These are phyloP conservation scores for Abrostola triplasia DNA, from an alignment of 2,888 invertebrate genomes.

Conservation along the genomic window DNA sequence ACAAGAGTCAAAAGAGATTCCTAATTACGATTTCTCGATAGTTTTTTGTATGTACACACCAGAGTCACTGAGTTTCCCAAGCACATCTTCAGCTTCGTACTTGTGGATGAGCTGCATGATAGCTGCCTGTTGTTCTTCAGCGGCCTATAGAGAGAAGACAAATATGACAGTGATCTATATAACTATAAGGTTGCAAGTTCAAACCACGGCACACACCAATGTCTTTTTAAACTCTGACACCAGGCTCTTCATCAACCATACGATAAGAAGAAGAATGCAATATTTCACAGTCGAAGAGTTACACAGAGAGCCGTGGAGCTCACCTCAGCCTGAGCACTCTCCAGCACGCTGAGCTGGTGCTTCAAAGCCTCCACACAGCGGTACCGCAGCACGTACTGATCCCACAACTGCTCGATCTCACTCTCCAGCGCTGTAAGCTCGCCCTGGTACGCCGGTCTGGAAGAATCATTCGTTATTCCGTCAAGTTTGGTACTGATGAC, in stretches of 20 bases:
- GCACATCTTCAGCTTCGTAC: slow-evolving; percentile 86
- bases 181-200: too few relatives aligned
- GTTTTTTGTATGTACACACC: slow-evolving; percentile 60
- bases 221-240: too few relatives aligned
- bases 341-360: slow-evolving; percentile 94
- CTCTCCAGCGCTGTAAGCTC: slow-evolving; percentile 96
- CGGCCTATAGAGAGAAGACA: slow-evolving; percentile 83
- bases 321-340: slow-evolving; percentile 91
- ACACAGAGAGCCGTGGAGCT: not conserved
- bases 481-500: too few relatives aligned
- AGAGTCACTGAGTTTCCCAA: slow-evolving; percentile 84
- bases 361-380: slow-evolving; percentile 96
- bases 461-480: not conserved
- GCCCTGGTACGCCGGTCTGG: slow-evolving; percentile 97
- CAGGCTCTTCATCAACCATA: too few relatives aligned
- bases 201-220: too few relatives aligned
- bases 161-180: too few relatives aligned
- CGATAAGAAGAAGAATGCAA: too few relatives aligned
- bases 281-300: too few relatives aligned
- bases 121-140: slow-evolving; percentile 91
- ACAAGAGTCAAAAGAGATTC: too few relatives aligned
- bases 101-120: slow-evolving; percentile 88
- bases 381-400: slow-evolving; percentile 95
- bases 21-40: not conserved
- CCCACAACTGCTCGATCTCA: slow-evolving; percentile 95